Evolutionary conservation across 1,140 invertebrate genomes (phyloP).

Genomic region (Pygmarrhopalites habei): DNA sequence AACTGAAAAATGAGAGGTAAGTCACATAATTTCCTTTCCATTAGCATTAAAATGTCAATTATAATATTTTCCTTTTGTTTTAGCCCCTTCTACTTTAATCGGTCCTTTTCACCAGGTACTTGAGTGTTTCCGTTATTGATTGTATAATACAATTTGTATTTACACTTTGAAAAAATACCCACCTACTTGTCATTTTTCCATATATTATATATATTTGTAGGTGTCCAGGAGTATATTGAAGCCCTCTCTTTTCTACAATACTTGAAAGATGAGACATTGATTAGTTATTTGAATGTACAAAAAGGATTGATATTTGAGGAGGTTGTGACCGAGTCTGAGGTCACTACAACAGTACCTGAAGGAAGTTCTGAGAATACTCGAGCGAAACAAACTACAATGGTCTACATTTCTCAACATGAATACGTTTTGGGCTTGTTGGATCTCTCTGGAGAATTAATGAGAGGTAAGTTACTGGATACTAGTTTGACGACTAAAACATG

Average conservation of each 20-base stretch:
- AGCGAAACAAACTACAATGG: not conserved
- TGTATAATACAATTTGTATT: too few relatives aligned
- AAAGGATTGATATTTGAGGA: conserved; percentile 44
- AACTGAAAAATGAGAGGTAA: conserved; percentile 62
- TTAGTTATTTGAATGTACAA: conserved; percentile 48
- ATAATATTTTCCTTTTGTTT: too few relatives aligned
- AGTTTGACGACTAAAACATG: too few relatives aligned
- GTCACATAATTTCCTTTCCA: too few relatives aligned
- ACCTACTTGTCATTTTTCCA: too few relatives aligned
- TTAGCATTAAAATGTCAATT: too few relatives aligned
- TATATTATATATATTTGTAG: conserved; percentile 46
- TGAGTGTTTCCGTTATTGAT: too few relatives aligned
- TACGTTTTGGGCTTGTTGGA: conserved; percentile 80
- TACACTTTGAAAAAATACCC: too few relatives aligned
- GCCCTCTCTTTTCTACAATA: conserved; percentile 69
- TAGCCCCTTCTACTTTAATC: conserved; percentile 64
- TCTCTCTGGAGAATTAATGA: conserved; percentile 83
- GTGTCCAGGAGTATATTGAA: conserved; percentile 82
- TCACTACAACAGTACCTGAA: not conserved
- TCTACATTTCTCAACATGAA: conserved; percentile 45
- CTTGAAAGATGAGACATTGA: conserved; percentile 47
- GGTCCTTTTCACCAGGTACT: conserved; percentile 57
- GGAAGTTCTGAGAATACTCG: not conserved
- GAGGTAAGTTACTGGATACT: too few relatives aligned
- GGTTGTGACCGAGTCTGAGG: not conserved